phyloP scores from a whole-genome alignment of 2,113 vertebrate species.

The Cyprinus carpio region DNA sequence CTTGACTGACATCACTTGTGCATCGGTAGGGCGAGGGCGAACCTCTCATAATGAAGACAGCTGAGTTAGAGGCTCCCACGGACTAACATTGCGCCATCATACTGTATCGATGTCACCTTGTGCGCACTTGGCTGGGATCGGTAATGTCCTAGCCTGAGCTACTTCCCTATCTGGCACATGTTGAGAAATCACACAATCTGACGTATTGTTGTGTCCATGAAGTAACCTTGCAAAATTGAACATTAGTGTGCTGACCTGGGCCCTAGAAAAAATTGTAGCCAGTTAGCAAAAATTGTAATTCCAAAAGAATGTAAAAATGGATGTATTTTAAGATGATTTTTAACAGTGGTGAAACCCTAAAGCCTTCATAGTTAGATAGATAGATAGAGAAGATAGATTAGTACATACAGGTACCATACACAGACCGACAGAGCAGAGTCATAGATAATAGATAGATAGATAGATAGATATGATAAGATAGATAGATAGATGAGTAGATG shows the following conservation, averaged over 20 bases:
- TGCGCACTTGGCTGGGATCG: neutral
- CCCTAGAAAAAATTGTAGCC: neutral
- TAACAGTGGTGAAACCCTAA: no score
- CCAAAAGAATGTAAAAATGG: neutral
- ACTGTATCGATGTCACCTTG: slow-evolving; percentile 26
- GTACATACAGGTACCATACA: no score
- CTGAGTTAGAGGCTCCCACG: slow-evolving; percentile 4
- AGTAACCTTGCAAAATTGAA: neutral
- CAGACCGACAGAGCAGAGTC: no score
- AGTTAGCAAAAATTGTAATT: neutral
- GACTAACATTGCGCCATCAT: neutral
- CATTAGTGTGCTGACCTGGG: neutral
- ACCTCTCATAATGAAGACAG: no score
- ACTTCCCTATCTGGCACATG: slow-evolving; percentile 18
- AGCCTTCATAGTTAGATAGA: neutral
- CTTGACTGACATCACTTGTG: no score
- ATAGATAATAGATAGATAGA: no score
- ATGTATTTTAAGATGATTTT: neutral
- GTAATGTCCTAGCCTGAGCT: slow-evolving; percentile 13
- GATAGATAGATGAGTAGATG: neutral
- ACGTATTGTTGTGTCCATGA: neutral
- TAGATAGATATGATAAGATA: neutral
- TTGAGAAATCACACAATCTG: neutral
- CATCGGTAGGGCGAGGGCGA: no score
- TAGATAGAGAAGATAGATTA: no score